These are phyloP conservation scores for Diadromus collaris DNA, from an alignment of 2,888 invertebrate genomes.

Conservation along the genomic window DNA sequence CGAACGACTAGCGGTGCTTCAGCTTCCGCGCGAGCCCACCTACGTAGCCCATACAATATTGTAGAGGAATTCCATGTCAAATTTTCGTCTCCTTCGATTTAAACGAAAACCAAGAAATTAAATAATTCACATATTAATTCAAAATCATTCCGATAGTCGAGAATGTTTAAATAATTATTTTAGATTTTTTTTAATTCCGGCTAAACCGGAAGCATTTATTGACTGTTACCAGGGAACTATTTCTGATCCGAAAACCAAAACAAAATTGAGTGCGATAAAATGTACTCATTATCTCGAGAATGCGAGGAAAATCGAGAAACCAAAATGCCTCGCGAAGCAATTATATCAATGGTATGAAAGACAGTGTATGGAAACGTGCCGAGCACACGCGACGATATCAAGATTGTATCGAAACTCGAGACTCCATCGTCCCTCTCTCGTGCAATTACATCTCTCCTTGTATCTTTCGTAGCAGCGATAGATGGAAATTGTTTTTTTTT, in stretches of 20 bases:
- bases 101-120: background rate
- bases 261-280: background rate
- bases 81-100: constrained; percentile 4
- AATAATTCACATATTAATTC: background rate
- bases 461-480: constrained; percentile 38
- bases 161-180: background rate
- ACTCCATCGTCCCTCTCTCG: constrained; percentile 42
- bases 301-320: constrained; percentile 2
- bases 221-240: background rate
- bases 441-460: constrained; percentile 43
- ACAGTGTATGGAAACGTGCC: constrained; percentile 32
- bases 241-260: background rate
- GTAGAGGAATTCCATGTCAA: constrained; percentile 20
- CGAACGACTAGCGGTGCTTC: constrained; percentile 53
- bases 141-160: background rate
- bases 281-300: constrained; percentile 26
- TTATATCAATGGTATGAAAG: constrained; percentile 1
- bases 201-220: background rate
- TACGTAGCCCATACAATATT: constrained; percentile 46
- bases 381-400: constrained; percentile 53
- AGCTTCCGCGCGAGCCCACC: constrained; percentile 54
- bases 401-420: constrained; percentile 52
- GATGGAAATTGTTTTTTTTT: constrained; percentile 36
- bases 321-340: constrained; percentile 1
- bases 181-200: background rate